Evolutionary conservation across 2,888 invertebrate species (phyloP).

Genomic region (Callyntrura guangdongensis): DNA sequence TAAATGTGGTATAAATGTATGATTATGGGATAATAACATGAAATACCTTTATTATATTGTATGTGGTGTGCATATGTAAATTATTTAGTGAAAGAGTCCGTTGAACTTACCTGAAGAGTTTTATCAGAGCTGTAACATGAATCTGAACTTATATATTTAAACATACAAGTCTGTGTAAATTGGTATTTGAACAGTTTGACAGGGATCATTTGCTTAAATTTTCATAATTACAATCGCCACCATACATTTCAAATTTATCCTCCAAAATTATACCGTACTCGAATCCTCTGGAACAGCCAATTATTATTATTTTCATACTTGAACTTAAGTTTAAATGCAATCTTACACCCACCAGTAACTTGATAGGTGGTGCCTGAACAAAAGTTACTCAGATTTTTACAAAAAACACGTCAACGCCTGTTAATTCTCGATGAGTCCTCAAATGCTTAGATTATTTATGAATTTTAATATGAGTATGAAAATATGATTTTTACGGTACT

Average conservation of each 20-base stretch:
- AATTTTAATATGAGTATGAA: too few relatives aligned
- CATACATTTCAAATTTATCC: too few relatives aligned
- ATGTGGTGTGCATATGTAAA: background rate
- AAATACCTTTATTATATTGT: background rate
- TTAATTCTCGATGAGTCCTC: too few relatives aligned
- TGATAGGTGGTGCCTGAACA: background rate
- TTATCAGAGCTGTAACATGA: slow-evolving; percentile 65
- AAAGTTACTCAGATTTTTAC: background rate
- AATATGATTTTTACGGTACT: background rate
- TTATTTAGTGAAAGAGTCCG: slow-evolving; percentile 27
- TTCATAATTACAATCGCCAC: background rate
- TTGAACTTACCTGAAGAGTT: slow-evolving; percentile 68
- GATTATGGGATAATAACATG: background rate
- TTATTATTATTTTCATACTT: background rate
- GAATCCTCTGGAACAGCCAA: too few relatives aligned
- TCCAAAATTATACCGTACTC: background rate
- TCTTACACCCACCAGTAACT: background rate
- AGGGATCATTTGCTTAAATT: slow-evolving; percentile 57
- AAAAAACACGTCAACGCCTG: too few relatives aligned
- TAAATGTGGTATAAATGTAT: slow-evolving; percentile 17
- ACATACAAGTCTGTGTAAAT: slow-evolving; percentile 61
- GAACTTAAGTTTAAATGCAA: background rate
- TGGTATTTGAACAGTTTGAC: slow-evolving; percentile 32
- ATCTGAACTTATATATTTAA: slow-evolving; percentile 48
- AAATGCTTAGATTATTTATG: too few relatives aligned